phyloP scores from a whole-genome alignment of 2,797 vertebrate species.

The Artibeus jamaicensis region DNA sequence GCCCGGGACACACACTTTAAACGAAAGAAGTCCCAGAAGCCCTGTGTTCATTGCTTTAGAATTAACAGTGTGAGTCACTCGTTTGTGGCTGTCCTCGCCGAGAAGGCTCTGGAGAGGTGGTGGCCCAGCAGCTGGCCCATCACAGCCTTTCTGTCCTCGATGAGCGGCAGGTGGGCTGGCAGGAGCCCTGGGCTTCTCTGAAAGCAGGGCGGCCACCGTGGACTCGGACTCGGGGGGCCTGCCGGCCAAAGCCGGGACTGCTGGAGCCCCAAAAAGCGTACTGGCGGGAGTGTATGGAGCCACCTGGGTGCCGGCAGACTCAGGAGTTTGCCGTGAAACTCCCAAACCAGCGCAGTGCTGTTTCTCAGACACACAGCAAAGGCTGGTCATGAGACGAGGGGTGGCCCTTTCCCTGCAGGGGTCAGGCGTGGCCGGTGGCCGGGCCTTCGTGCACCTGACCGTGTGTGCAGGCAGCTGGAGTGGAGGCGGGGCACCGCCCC shows the following conservation, averaged over 20 bases:
- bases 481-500: not conserved
- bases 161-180: not conserved
- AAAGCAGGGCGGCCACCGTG: not conserved
- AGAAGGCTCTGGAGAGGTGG: not conserved
- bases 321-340: no score
- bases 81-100: not conserved
- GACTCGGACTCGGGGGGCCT: not conserved
- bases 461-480: fast-evolving
- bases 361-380: no score
- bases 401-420: not conserved
- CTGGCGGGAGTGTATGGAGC: not conserved
- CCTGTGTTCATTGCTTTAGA: not conserved
- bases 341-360: no score
- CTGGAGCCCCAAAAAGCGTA: not conserved
- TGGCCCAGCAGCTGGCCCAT: not conserved
- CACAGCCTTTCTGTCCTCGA: no score
- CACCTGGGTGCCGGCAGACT: fast-evolving
- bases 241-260: not conserved
- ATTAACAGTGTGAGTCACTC: not conserved
- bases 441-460: not conserved
- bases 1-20: no score
- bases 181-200: no score
- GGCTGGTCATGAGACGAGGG: no score
- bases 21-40: not conserved
- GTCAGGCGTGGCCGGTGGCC: not conserved